Evolutionary conservation across 2,888 invertebrate genomes (phyloP), one percentile per base, ranked within the genome.

Genomic region (Caenorhabditis uteleia): DNA sequence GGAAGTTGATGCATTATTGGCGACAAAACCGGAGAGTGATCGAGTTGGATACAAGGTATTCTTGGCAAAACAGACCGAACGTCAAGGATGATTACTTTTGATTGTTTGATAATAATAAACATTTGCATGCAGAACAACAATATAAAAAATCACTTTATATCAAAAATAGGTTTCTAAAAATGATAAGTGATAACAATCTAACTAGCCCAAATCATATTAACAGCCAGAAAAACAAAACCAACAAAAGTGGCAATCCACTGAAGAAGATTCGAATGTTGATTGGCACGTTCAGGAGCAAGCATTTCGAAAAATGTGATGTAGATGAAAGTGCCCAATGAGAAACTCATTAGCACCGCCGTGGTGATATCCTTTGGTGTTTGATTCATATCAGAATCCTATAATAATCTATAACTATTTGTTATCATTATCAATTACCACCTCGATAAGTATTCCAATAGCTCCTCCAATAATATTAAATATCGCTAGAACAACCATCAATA

Each of bases 261-360:
- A 18, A 75, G 66, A 10, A 77, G 49, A 31, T 75, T 74, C 8
- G 68, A 62, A 39, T 75, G 76, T 26, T 69, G 56, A 51, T 77
- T 77, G 14, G 61, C 58, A 23, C 70, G 67, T 65, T 77, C 77
- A 2, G 76, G 74, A 10, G 70, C 71, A n/a, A 77, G 56, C 34
- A 77, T 70, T 68, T 78, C 78, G 43, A 78, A 78, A 53, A 78
- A 78, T 0, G 76, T 68, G 33, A 78, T 77, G 53, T 74, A 78
- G 16, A 78, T 62, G 48, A 78, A 78, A 2, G 77, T 77, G 6
- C 78, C 78, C 23, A 77, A 47, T 1, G 78, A 74, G 40, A 78
- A 62, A 21, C 74, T 75, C 48, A 68, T 70, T 20, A 78, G 45
- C 20, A 76, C 56, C 2, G 68, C 57, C 1, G 75, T 75, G 1